Conservation (phyloP, 2,888 invertebrate genomes). For the Callosobruchus maculatus region DNA sequence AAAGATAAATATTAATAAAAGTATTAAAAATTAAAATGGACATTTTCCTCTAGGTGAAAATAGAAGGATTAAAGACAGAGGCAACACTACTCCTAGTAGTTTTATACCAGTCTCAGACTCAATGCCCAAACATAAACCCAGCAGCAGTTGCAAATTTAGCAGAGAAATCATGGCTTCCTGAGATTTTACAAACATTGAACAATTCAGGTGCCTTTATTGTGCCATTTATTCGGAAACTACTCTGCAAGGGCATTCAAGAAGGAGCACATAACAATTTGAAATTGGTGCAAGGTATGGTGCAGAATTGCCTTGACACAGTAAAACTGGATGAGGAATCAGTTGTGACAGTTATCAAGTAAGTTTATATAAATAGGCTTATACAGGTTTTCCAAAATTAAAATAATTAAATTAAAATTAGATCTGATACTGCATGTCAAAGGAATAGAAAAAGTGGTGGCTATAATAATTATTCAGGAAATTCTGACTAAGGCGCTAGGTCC, state of each 20-base stretch:
- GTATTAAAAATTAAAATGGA: too few relatives aligned
- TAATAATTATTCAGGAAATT: too few relatives aligned
- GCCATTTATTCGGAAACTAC: conserved; percentile 56
- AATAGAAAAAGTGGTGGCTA: too few relatives aligned
- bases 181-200: conserved; percentile 54
- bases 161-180: conserved; percentile 49
- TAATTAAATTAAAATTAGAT: too few relatives aligned
- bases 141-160: conserved; percentile 54
- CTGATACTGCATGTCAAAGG: too few relatives aligned
- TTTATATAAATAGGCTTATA: too few relatives aligned
- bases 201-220: conserved; percentile 55
- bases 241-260: conserved; percentile 53
- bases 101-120: conserved; percentile 64
- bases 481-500: too few relatives aligned
- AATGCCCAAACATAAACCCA: conserved; percentile 48
- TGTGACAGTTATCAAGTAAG: conserved; percentile 58
- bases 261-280: conserved; percentile 52
- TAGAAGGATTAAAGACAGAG: conserved; percentile 58
- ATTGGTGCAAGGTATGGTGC: conserved; percentile 55
- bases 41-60: conserved; percentile 27
- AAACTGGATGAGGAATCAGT: conserved; percentile 56
- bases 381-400: too few relatives aligned
- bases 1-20: too few relatives aligned
- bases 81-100: conserved; percentile 64
- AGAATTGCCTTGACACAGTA: conserved; percentile 58